Base-by-base conservation (phyloP, 1,140 invertebrate genomes). In the Micrasema longulum region DNA sequence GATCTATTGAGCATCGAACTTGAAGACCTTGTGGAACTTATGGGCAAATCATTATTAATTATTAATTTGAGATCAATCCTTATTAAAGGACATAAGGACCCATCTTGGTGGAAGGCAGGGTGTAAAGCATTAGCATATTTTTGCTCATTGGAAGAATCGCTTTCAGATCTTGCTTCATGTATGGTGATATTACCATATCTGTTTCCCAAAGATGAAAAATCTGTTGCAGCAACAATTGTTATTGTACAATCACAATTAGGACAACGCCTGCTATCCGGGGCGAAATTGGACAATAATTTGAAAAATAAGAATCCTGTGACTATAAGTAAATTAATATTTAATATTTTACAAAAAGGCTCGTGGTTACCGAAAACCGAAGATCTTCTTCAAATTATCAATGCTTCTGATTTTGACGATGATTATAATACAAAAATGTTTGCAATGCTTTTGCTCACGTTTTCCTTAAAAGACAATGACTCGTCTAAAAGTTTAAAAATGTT, bases 181-280 rank as follows among this genome's bases (percentile, higher is more conserved):
- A 76, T 90, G 26, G 80, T 84, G 1, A 74, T 89, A 12, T 75
- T 90, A 50, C 88, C 89, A 14, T 88, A 87, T 75, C 74, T 91
- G 16, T 88, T 91, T 76, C 88, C 89, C 6, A 78, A 77, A 57
- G 77, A 81, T 63, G 75, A 85, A n/a, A 77, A 82, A 36, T 83
- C 86, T 60, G 80, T 87, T 14, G 41, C 80, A 23, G 76, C 86
- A 2, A 79, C 86, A 1, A 81, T 84, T 76, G 76, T 85, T 66
- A 83, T 90, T 38, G 74, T 89, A 38, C 73, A 72, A 20, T 88
- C 87, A 0, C 77, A 81, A 7, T 88, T 87, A 77, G 85, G 85
- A 52, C 76, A 77, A 63, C 78, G 84, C 72, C 82, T 86, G 78
- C 35, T 77, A 66, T 79, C 80, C 78, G 73, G 74, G 72, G 20